Evolutionary conservation across 2,113 vertebrate species (phyloP).

Genomic region (Hippocampus barbouri): DNA sequence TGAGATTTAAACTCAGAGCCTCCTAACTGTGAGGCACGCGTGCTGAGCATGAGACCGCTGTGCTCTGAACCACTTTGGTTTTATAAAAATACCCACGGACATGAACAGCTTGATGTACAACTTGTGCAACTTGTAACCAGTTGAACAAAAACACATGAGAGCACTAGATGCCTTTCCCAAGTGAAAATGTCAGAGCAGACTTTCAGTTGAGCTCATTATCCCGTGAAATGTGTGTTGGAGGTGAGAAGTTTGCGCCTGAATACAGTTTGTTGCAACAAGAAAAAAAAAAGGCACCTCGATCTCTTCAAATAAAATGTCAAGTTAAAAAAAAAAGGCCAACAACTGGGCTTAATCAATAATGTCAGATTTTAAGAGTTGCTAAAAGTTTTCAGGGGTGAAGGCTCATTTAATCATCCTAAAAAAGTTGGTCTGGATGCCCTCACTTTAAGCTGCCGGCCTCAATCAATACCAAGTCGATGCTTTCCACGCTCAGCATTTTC

Average conservation of each 20-base stretch:
- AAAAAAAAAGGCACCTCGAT: not conserved
- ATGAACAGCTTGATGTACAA: not conserved
- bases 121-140: not conserved
- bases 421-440: constrained; percentile 8
- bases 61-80: not conserved
- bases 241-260: not conserved
- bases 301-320: constrained; percentile 4
- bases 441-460: constrained; percentile 18
- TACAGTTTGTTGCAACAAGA: constrained; percentile 1
- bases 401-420: constrained; percentile 10
- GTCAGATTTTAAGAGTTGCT: constrained; percentile 4
- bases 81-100: not conserved
- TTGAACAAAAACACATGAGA: not conserved
- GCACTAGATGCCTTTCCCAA: not conserved
- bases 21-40: not conserved
- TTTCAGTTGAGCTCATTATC: constrained; percentile 11
- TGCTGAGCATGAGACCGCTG: not conserved
- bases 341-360: constrained; percentile 7
- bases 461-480: constrained; percentile 30
- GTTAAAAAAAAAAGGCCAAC: not conserved
- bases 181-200: not conserved
- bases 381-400: not conserved
- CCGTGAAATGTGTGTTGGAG: constrained; percentile 9
- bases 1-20: not conserved
- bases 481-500: constrained; percentile 31